Conservation (phyloP, 2,113 vertebrate species). For the Amazona guildingii region DNA sequence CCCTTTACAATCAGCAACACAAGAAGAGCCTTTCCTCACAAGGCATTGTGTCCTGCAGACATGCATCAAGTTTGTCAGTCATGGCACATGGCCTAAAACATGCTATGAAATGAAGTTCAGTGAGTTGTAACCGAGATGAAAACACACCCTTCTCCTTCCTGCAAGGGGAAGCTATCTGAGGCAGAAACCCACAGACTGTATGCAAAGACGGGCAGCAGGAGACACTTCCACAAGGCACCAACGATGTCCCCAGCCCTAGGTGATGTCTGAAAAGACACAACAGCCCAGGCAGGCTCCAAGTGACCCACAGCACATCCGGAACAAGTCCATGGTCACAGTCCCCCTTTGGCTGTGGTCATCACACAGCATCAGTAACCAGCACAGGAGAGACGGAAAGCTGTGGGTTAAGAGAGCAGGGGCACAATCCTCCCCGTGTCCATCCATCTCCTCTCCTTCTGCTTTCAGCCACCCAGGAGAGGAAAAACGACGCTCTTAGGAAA, state of each 20-base stretch:
- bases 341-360: rapidly evolving
- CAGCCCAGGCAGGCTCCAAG: background rate
- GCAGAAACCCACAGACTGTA: background rate
- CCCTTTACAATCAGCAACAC: background rate
- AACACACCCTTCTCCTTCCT: background rate
- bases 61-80: background rate
- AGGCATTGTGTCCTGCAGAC: background rate
- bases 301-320: background rate
- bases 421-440: rapidly evolving
- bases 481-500: background rate
- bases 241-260: background rate
- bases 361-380: background rate
- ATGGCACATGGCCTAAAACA: rapidly evolving
- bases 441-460: background rate
- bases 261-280: background rate
- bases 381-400: background rate
- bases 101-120: background rate
- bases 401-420: background rate
- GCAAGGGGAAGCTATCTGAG: background rate
- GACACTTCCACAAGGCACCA: background rate
- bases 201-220: background rate
- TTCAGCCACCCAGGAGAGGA: background rate
- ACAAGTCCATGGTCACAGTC: background rate
- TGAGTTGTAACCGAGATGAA: background rate
- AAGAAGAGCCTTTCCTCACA: background rate